phyloP scores from a whole-genome alignment of 2,113 vertebrate genomes.

The Bombycilla garrulus region DNA sequence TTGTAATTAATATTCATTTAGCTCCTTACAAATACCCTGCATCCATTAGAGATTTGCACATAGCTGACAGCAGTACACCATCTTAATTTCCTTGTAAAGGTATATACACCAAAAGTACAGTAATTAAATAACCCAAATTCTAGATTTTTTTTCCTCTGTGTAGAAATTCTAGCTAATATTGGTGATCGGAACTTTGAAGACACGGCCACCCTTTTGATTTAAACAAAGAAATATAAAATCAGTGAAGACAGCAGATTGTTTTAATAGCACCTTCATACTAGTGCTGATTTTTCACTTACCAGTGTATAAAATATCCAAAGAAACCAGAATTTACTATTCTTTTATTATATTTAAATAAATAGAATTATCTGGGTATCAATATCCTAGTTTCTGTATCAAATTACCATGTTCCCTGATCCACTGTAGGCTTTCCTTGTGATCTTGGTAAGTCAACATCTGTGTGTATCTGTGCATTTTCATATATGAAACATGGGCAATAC shows the following conservation, averaged over 20 bases:
- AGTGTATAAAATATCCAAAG: background rate
- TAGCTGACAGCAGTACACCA: background rate
- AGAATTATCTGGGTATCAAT: background rate
- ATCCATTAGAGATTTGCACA: background rate
- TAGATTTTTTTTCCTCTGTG: background rate
- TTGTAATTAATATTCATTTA: slow-evolving; percentile 8
- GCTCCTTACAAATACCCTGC: background rate
- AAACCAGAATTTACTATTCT: background rate
- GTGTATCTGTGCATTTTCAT: background rate
- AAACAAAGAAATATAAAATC: background rate
- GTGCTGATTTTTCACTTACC: background rate
- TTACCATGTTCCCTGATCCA: background rate
- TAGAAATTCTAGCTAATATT: background rate
- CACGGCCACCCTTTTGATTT: background rate
- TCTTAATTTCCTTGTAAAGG: background rate
- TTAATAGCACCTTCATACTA: background rate
- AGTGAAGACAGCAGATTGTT: background rate
- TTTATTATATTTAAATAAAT: background rate
- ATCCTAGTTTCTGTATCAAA: background rate
- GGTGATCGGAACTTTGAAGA: background rate
- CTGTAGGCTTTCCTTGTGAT: background rate
- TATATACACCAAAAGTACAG: background rate
- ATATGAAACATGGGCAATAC: background rate
- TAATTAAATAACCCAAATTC: background rate
- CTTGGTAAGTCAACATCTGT: background rate